Percentiles rank a stretch among this genome's conserved stretches.
phyloP scores from a whole-genome alignment of 2,888 invertebrate genomes.

The Drosophila dives region DNA sequence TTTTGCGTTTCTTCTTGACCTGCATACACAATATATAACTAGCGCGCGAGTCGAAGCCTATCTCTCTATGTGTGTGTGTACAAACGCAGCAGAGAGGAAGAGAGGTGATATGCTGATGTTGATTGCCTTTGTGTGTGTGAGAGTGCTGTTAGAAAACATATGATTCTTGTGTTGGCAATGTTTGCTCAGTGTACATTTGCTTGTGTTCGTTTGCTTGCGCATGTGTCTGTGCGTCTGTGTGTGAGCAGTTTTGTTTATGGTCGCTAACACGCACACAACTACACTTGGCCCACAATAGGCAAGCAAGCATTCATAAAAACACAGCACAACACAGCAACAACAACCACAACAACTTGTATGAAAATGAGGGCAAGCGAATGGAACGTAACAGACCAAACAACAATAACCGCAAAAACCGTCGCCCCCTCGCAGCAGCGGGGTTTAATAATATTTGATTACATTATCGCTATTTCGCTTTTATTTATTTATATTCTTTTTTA shows the following conservation, averaged over 20 bases:
- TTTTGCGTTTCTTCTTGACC: conserved; percentile 79
- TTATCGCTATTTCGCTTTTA: conserved; percentile 61
- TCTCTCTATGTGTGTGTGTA: conserved; percentile 7
- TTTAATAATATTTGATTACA: conserved; percentile 78
- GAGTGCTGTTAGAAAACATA: conserved; percentile 72
- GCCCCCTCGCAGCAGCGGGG: conserved; percentile 32
- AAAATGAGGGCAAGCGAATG: conserved; percentile 74
- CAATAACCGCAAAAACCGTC: conserved; percentile 37
- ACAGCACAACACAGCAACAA: conserved; percentile 4
- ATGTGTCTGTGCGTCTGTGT: conserved; percentile 25
- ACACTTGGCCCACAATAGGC: conserved; percentile 76
- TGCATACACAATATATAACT: conserved; percentile 78
- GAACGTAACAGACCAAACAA: conserved; percentile 54
- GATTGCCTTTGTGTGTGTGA: conserved; percentile 9
- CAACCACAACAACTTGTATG: conserved; percentile 45
- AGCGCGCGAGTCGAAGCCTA: conserved; percentile 65
- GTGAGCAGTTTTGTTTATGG: conserved; percentile 69
- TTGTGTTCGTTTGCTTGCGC: not conserved
- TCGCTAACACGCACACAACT: conserved; percentile 50
- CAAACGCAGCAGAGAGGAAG: conserved; percentile 27
- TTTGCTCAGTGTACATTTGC: conserved; percentile 46
- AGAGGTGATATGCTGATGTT: conserved; percentile 22
- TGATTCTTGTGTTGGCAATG: conserved; percentile 72
- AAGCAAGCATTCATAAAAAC: conserved; percentile 49
- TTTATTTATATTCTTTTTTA: conserved; percentile 14